phyloP scores from a whole-genome alignment of 2,113 vertebrate species.

The Hiodon alosoides region DNA sequence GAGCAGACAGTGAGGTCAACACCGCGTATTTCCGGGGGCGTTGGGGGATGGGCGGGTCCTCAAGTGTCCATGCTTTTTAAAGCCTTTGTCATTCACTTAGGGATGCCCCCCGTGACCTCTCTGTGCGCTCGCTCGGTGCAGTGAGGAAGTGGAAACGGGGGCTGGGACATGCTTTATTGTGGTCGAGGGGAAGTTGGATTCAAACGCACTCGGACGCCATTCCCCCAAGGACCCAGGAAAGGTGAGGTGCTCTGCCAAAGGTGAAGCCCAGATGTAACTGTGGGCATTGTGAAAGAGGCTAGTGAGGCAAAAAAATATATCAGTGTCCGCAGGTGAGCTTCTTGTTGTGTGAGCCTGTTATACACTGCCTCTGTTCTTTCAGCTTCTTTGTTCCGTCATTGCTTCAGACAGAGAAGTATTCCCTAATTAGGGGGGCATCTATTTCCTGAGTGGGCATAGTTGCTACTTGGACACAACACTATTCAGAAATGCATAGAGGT shows the following conservation, averaged over 20 bases:
- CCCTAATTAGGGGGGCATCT: no score
- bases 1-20: slow-evolving; percentile 67
- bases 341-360: slow-evolving; percentile 45
- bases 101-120: slow-evolving; percentile 65
- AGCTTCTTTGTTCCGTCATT: slow-evolving; percentile 32
- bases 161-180: slow-evolving; percentile 59
- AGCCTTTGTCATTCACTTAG: slow-evolving; percentile 61
- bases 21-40: slow-evolving; percentile 59
- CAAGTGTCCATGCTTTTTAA: slow-evolving; percentile 73
- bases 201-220: slow-evolving; percentile 54
- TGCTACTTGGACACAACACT: not conserved
- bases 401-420: slow-evolving; percentile 30
- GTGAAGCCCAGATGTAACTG: slow-evolving; percentile 46
- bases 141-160: slow-evolving; percentile 59
- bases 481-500: not conserved
- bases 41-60: slow-evolving; percentile 44
- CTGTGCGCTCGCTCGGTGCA: slow-evolving; percentile 53
- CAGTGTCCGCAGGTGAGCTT: slow-evolving; percentile 53
- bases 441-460: not conserved
- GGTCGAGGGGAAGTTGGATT: slow-evolving; percentile 53
- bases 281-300: slow-evolving; percentile 37
- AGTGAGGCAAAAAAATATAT: slow-evolving; percentile 41
- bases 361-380: slow-evolving; percentile 41
- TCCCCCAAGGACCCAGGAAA: slow-evolving; percentile 55
- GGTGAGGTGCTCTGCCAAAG: slow-evolving; percentile 47